Evolutionary conservation across 2,888 invertebrate genomes (phyloP), one percentile per base, ranked within the genome.

Genomic region (Dasysyrphus tricinctus): DNA sequence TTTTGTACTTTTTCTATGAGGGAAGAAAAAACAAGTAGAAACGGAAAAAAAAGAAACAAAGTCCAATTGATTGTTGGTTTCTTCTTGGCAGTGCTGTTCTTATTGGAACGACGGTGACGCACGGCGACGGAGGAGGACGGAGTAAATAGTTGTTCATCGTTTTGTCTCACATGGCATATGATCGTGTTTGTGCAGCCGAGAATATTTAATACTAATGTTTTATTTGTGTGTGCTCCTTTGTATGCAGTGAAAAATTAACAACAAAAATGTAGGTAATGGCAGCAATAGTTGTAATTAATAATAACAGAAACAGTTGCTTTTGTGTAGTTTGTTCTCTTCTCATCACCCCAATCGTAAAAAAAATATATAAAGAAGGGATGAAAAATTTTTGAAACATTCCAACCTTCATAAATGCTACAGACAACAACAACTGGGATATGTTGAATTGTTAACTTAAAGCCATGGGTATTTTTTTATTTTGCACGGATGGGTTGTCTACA

Each of bases 91-190:
- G 61, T 74, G 51, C 24, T 54, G 44, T 84, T 80, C 80, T 80
- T 67, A 80, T 73, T 80, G 54, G 80, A 75, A 6, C 7, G 39
- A 59, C 19, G 73, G 32, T 57, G 49, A 42, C 8, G n/a, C n/a
- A n/a, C n/a, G 32, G 57, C 54, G 57, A 65, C 70, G 57, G 63
- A 3, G 16, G 65, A 19, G 12, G 19, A 12, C 12, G 12, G 29
- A 67, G 51, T 19, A 39, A 54, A 24, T 37, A 67, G 78, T 72
- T 78, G 82, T 82, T 86, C 81, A 75, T 75, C 86, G 86, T 82
- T 86, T 82, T 86, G 86, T 86, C 75, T 86, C 82, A 82, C 86
- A 82, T 82, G 86, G 78, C 75, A 79, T 86, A 82, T 82, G 82
- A 82, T 82, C 86, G 82, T 79, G 82, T 86, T 86, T 82, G 86